Percentiles rank a stretch among this genome's conserved stretches.
Evolutionary conservation across 2,888 invertebrate genomes (phyloP).

Genomic region (Scaptomyza caliginosa): DNA sequence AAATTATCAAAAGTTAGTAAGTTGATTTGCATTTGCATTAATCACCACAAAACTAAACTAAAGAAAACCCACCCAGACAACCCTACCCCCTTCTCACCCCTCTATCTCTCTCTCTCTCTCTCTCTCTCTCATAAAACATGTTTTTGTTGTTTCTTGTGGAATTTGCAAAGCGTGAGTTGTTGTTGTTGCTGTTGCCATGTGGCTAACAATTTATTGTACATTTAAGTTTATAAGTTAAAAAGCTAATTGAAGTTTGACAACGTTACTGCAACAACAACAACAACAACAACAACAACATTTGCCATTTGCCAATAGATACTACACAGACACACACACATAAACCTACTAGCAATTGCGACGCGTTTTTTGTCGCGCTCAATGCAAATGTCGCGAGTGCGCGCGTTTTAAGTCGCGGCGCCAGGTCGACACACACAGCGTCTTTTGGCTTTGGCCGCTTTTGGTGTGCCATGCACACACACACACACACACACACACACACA

Average conservation of each 20-base stretch:
- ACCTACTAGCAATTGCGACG: conserved; percentile 4
- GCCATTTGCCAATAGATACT: background rate
- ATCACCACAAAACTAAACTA: conserved; percentile 33
- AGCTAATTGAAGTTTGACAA: conserved; percentile 73
- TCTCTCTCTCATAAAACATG: conserved; percentile 44
- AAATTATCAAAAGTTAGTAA: no score
- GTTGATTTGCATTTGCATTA: conserved; percentile 58
- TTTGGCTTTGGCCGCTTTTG: conserved; percentile 45
- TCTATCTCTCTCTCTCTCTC: background rate
- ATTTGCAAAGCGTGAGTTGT: conserved; percentile 57
- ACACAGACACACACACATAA: background rate
- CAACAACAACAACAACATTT: conserved; percentile 2
- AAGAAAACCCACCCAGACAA: background rate
- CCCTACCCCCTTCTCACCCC: background rate
- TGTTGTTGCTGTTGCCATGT: conserved; percentile 15
- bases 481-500: no score
- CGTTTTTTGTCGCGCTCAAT: conserved; percentile 45
- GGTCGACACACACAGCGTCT: conserved; percentile 21
- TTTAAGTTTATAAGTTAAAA: conserved; percentile 71
- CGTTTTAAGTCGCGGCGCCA: conserved; percentile 50
- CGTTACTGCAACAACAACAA: background rate
- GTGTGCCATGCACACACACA: conserved; percentile 29
- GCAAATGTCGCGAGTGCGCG: conserved; percentile 49
- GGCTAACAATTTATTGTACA: conserved; percentile 68
- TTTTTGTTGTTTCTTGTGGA: conserved; percentile 51